Percentiles rank a stretch among this genome's conserved stretches.
Evolutionary conservation across 2,797 vertebrate genomes (phyloP).

Genomic region (Malurus splendens): DNA sequence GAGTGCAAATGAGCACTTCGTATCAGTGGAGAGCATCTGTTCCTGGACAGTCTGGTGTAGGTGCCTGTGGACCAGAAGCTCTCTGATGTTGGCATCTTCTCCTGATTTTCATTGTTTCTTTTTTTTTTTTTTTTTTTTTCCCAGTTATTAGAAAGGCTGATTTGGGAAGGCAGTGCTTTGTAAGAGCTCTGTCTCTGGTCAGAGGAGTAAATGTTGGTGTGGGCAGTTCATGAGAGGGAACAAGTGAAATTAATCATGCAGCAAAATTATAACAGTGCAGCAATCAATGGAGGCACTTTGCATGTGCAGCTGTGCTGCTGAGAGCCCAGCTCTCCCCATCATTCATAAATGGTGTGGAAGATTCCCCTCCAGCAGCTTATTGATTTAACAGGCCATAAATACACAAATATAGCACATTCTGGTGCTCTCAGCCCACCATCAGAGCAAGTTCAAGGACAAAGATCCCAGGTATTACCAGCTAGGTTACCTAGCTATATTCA

Average conservation of each 20-base stretch:
- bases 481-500: background rate
- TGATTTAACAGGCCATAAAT: slow-evolving; percentile 26
- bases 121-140: background rate
- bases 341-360: slow-evolving; percentile 45
- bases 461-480: background rate
- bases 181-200: background rate
- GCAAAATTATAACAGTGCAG: background rate
- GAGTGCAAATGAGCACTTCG: background rate
- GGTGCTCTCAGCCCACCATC: background rate
- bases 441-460: background rate
- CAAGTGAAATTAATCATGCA: background rate
- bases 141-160: background rate
- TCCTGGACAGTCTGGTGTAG: background rate
- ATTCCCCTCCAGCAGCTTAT: slow-evolving; percentile 40
- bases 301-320: background rate
- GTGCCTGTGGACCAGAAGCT: background rate
- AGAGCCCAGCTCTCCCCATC: background rate
- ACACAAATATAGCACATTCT: background rate
- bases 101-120: background rate
- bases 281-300: slow-evolving; percentile 43
- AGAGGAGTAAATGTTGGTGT: background rate
- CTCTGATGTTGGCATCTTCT: background rate
- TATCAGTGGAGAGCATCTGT: background rate
- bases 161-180: background rate
- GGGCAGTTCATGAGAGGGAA: background rate